Base-by-base conservation (phyloP, 1,140 invertebrate genomes). In the Harlomillsia oculata region DNA sequence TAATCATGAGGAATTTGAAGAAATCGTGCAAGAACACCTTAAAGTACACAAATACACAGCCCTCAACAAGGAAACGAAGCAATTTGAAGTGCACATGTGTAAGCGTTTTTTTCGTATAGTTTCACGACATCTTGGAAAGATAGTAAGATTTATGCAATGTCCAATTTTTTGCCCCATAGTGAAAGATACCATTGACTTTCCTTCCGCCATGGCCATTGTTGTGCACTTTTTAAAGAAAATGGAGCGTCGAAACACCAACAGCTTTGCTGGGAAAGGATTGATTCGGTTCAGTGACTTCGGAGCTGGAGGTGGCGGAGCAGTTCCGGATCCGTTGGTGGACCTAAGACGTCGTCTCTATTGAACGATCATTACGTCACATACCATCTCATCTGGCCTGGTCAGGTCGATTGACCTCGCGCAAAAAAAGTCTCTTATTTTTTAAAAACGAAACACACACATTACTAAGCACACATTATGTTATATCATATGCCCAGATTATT, bases 21-120 rank as follows among this genome's bases (percentile, higher is more conserved):
- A 58, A 29, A 18, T 61, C 14, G 60, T 67, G 46, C 58, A 45
- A 37, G 60, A 62, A 36, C 56, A 64, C 50, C 54, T 65, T 4
- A 64, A 56, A 45, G 34, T 21, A 16, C 11, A 39, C 21, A 58
- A 51, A 46, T 58, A 58, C 25, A 58, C 56, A 13, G 32, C 34
- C 8, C 25, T 58, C 6, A 58, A 58, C 32, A 58, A 52, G 23
- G 28, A 2, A 2, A 58, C 56, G 29, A 53, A 51, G 13, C 48
- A 58, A 28, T 45, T 58, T 26, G 56, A 58, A 45, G 56, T 58
- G 3, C 28, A 58, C 36, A 39, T 39, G 26, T 39, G 55, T 57
- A 51, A 57, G 55, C 25, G 11, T 18, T 23, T 6, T 14, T 14
- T 25, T 14, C 1, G 6, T 3, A 46, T 34, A 34, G n/a, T n/a